Conservation (phyloP, 2,888 invertebrate genomes). For the Melanophora roralis region DNA sequence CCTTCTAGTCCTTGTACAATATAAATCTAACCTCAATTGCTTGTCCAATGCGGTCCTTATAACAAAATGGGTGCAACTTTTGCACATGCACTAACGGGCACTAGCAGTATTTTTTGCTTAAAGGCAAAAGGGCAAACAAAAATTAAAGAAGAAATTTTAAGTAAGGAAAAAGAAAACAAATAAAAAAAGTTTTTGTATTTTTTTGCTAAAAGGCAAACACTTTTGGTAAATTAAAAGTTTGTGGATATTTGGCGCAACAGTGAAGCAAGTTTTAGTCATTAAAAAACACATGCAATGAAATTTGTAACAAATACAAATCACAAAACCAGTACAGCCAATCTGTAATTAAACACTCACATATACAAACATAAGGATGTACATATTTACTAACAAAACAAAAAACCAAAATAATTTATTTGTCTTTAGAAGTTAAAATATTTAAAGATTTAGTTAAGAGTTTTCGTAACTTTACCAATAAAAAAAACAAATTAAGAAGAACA, state of each 20-base stretch:
- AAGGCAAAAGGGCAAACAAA: not conserved
- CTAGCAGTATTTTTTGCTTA: not conserved
- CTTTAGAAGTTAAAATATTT: not conserved
- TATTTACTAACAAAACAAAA: not conserved
- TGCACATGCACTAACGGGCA: not conserved
- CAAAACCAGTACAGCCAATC: not conserved
- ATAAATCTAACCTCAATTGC: slow-evolving; percentile 55
- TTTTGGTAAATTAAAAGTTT: slow-evolving; percentile 58
- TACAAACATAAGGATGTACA: too few species aligned
- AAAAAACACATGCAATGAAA: slow-evolving; percentile 54
- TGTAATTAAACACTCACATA: not conserved
- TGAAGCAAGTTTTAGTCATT: slow-evolving; percentile 54
- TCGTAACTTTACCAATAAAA: not conserved
- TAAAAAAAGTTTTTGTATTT: not conserved
- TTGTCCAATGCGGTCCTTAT: slow-evolving; percentile 45
- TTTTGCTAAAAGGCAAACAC: slow-evolving; percentile 14
- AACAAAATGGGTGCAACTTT: slow-evolving; percentile 10
- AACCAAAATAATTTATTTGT: too few species aligned
- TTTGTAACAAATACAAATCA: slow-evolving; percentile 48
- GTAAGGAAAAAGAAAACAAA: not conserved
- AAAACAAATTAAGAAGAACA: not conserved
- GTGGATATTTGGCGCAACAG: slow-evolving; percentile 23
- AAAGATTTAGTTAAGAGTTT: not conserved
- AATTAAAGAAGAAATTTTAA: not conserved
- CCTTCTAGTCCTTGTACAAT: slow-evolving; percentile 2